Base-by-base conservation (phyloP, 2,113 vertebrate genomes). In the Platanista minor region DNA sequence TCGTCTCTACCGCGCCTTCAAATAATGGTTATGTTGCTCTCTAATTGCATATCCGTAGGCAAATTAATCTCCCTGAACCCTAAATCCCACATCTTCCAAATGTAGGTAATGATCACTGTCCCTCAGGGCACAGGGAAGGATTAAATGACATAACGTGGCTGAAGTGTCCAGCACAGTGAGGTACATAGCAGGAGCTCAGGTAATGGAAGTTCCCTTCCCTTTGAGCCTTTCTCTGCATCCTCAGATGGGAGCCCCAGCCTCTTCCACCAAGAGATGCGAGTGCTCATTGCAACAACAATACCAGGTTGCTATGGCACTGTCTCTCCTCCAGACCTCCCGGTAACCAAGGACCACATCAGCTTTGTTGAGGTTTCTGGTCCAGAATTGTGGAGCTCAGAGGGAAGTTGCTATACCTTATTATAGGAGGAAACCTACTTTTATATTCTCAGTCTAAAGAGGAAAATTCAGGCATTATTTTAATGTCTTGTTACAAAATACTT, bases 61-160 rank as follows among this genome's bases (percentile, higher is more conserved):
- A 25, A 54, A 4, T 52, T 59, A 20, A 31, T 41, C 39, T 86
- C 72, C 15, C 33, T 23, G n/a, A 86, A 10, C 9, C 14, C n/a
- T n/a, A 9, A 13, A 15, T 8, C 18, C 36, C 15, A 39, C 23
- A 25, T 39, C 83, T 31, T n/a, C 49, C 92, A 39, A 43, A 52
- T 0, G 5, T 25, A 57, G 43, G 67, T 54, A 4, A n/a, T 1
- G 31, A 33, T 14, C 8, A 0, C 5, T 1, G 6, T 1, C 54
- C 43, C 9, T 36, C 3, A 21, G 20, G 46, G 36, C 8, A 12
- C 5, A 23, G 57, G 81, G 43, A 18, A 62, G 71, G 66, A 59
- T 8, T 20, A 15, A 5, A 33, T 3, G 66, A 74, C 59, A 12
- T 2, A 1, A 8, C 1, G 5, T 33, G 9, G 39, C 14, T 6